Evolutionary conservation across 1,140 invertebrate genomes (phyloP).

Genomic region (Phortica variegata): DNA sequence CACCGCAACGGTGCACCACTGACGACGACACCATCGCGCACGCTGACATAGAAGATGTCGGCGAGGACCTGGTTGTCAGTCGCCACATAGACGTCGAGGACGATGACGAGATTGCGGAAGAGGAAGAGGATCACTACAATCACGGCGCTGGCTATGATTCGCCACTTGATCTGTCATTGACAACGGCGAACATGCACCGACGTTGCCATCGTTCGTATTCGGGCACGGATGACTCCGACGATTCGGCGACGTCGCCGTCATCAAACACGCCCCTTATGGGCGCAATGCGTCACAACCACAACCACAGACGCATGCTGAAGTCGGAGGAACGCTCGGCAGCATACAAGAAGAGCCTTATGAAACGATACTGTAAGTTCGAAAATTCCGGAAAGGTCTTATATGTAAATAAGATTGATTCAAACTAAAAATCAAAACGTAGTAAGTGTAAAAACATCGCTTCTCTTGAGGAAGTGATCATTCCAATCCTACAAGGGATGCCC

Average conservation of each 20-base stretch:
- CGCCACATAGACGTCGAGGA: conserved; percentile 47
- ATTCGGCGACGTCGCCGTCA: conserved; percentile 61
- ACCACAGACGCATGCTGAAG: conserved; percentile 43
- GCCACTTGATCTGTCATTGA: conserved; percentile 65
- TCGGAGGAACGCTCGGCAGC: conserved; percentile 67
- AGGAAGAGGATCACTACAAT: conserved; percentile 30
- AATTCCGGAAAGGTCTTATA: too few species aligned
- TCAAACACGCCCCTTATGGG: conserved; percentile 30
- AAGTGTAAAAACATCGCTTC: too few species aligned
- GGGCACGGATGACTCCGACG: conserved; percentile 74
- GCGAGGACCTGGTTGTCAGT: neutral
- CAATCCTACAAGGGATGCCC: too few species aligned
- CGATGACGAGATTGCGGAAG: conserved; percentile 34
- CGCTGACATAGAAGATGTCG: conserved; percentile 24
- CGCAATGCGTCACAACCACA: conserved; percentile 29
- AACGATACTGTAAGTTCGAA: conserved; percentile 87
- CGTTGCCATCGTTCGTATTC: conserved; percentile 63
- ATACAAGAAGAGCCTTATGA: conserved; percentile 86
- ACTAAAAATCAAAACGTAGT: too few species aligned
- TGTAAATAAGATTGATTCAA: too few species aligned
- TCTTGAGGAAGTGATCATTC: too few species aligned
- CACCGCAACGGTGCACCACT: conserved; percentile 7
- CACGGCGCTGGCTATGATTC: conserved; percentile 52
- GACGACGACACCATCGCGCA: conserved; percentile 10
- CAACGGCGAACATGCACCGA: conserved; percentile 13